Conservation (phyloP, 2,113 vertebrate genomes). For the Antennarius striatus region DNA sequence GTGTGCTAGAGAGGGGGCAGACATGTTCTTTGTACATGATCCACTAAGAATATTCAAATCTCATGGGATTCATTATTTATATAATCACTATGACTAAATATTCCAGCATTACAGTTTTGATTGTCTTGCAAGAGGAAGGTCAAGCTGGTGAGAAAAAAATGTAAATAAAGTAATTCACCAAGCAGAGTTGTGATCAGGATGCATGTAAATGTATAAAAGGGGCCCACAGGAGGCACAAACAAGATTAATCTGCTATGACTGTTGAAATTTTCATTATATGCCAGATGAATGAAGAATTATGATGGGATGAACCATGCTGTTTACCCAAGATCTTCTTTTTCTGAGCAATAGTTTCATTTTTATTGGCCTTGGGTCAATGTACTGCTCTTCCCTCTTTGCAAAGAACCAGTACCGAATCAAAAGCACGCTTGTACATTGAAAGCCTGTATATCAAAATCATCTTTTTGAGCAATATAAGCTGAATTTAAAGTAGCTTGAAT, state of each 20-base stretch:
- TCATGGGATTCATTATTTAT: slow-evolving; percentile 92
- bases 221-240: slow-evolving; percentile 79
- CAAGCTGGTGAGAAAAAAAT: slow-evolving; percentile 85
- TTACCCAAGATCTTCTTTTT: slow-evolving; percentile 72
- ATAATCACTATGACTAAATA: slow-evolving; percentile 80
- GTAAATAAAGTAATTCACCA: slow-evolving; percentile 92
- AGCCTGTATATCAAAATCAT: slow-evolving; percentile 15
- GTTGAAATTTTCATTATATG: slow-evolving; percentile 91
- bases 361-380: slow-evolving; percentile 53
- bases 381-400: slow-evolving; percentile 18
- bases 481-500: slow-evolving; percentile 28
- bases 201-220: slow-evolving; percentile 93
- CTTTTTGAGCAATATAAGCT: slow-evolving; percentile 26
- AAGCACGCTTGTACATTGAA: background rate
- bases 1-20: slow-evolving; percentile 6
- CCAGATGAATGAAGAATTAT: slow-evolving; percentile 84
- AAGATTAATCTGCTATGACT: slow-evolving; percentile 96
- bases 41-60: slow-evolving; percentile 75
- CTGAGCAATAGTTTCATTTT: slow-evolving; percentile 63
- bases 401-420: slow-evolving; percentile 9
- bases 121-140: slow-evolving; percentile 96
- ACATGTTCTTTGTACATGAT: slow-evolving; percentile 35
- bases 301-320: slow-evolving; percentile 72
- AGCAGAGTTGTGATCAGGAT: slow-evolving; percentile 88
- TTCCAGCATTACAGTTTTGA: slow-evolving; percentile 92